Base-by-base conservation (phyloP, 35 echinoderm and acorn worm species). In the Ptychodera flava region DNA sequence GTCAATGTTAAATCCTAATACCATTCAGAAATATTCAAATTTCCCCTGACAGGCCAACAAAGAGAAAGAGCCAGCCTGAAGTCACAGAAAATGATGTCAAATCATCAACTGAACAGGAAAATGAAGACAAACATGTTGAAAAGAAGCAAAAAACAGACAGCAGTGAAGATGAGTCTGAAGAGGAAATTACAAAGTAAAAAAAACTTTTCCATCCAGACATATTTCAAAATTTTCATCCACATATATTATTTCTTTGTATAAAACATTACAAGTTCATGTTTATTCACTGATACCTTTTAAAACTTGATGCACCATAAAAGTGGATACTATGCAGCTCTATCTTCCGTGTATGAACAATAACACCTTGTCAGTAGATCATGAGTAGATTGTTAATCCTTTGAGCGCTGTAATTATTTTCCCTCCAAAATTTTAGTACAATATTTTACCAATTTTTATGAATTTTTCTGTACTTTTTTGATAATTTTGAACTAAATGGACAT, bases 11-110 rank as follows among this genome's bases (percentile, higher is more conserved):
- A n/a, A n/a, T n/a, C n/a, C n/a, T n/a, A n/a, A n/a, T n/a, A n/a
- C n/a, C n/a, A n/a, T n/a, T n/a, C n/a, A n/a, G n/a, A n/a, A n/a
- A n/a, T n/a, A n/a, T n/a, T n/a, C n/a, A n/a, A n/a, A n/a, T n/a
- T n/a, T n/a, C n/a, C n/a, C n/a, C n/a, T n/a, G n/a, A n/a, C n/a
- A 97, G 95, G 86, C 91, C 95, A 33, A 83, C 87, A 16, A 97
- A 97, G 75, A 85, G 92, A 34, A 92, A 97, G 77, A 91, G 84
- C 16, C 28, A 1, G 1, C 16, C 32, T 82, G 15, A 15, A 82
- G 15, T 31, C 80, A 82, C 80, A 15, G 38, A n/a, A 34, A 89
- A 85, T 28, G 86, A 85, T 36, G 80, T n/a, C 36, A 84, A 87
- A 77, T 79, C 38, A n/a, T 1, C 45, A 34, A 79, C 78, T 28